These are phyloP conservation scores for Heloderma charlesbogerti DNA, from an alignment of 2,113 vertebrate genomes.

Conservation along the genomic window DNA sequence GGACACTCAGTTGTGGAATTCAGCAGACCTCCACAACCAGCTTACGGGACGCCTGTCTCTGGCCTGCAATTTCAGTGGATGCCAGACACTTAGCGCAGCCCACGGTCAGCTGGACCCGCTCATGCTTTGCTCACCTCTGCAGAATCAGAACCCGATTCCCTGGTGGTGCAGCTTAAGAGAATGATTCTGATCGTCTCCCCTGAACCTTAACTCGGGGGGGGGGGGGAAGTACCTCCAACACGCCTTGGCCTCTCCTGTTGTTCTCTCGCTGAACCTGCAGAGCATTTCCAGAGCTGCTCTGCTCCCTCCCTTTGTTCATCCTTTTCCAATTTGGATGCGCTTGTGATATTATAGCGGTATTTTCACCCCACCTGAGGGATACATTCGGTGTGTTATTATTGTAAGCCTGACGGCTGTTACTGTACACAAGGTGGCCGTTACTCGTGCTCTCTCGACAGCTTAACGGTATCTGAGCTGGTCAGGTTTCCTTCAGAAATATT, in stretches of 20 bases:
- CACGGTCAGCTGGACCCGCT: not conserved
- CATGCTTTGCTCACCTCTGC: not conserved
- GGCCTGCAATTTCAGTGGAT: not conserved
- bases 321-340: not conserved
- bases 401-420: slow-evolving; percentile 4
- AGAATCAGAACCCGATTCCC: not conserved
- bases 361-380: slow-evolving; percentile 36
- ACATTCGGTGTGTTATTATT: slow-evolving; percentile 21
- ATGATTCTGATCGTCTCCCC: not conserved
- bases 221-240: not conserved
- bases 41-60: too few relatives aligned
- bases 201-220: too few relatives aligned
- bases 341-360: accelerated
- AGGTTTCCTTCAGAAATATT: slow-evolving; percentile 45
- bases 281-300: accelerated
- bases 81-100: not conserved
- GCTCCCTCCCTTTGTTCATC: accelerated
- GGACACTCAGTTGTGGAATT: not conserved
- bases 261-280: accelerated
- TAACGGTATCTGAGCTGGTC: slow-evolving; percentile 10
- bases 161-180: not conserved
- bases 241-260: not conserved
- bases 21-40: not conserved
- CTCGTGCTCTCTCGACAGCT: not conserved
- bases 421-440: not conserved